Evolutionary conservation across 2,113 vertebrate genomes (phyloP).

Genomic region (Panthera tigris): DNA sequence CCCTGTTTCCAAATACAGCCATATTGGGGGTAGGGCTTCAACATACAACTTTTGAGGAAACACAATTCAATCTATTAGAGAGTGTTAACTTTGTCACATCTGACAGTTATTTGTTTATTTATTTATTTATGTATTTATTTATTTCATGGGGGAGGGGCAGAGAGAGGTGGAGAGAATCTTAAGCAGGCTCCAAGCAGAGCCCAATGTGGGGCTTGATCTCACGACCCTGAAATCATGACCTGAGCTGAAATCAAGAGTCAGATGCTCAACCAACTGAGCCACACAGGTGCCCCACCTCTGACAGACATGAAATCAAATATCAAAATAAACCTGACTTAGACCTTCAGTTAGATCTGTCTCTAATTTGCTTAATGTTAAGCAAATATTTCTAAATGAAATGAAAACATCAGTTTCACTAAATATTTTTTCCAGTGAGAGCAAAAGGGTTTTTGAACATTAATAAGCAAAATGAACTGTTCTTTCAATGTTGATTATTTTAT

Average conservation of each 20-base stretch:
- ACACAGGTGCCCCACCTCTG: not conserved
- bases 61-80: not conserved
- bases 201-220: too few species aligned
- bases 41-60: not conserved
- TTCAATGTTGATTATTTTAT: not conserved
- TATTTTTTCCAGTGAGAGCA: not conserved
- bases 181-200: too few species aligned
- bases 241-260: too few species aligned
- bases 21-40: not conserved
- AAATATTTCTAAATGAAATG: slow-evolving; percentile 27
- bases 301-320: not conserved
- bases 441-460: not conserved
- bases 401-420: not conserved
- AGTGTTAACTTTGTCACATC: not conserved
- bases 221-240: too few species aligned
- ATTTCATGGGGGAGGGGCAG: too few species aligned
- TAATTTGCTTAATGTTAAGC: not conserved
- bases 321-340: not conserved
- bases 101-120: not conserved
- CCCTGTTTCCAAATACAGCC: not conserved
- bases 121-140: too few species aligned
- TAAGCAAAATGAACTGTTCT: not conserved
- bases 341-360: not conserved
- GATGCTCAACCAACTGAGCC: too few species aligned
- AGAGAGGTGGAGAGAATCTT: too few species aligned